These are phyloP conservation scores for Gryon sp. DNA, from an alignment of 1,140 invertebrate species.

Conservation along the genomic window DNA sequence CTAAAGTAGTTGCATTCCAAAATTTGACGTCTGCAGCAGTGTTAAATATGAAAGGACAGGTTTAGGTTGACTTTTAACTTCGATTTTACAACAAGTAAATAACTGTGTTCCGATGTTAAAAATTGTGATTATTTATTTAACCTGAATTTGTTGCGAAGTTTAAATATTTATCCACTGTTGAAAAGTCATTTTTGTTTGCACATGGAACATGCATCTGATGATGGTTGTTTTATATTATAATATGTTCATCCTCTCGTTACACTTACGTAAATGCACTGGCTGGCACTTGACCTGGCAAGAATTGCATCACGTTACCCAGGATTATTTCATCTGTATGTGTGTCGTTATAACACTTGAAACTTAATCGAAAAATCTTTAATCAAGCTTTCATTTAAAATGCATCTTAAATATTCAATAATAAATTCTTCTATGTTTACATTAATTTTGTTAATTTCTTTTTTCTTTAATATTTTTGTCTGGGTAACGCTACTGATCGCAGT, in stretches of 20 bases:
- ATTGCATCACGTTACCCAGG: constrained; percentile 67
- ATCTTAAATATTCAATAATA: no score
- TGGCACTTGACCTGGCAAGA: constrained; percentile 68
- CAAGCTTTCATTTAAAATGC: no score
- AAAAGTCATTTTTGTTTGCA: constrained; percentile 43
- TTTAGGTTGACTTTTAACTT: neutral
- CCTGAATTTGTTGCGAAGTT: neutral
- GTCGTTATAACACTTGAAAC: constrained; percentile 11
- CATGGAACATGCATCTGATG: constrained; percentile 44
- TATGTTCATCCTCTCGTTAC: constrained; percentile 61
- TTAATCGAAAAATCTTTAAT: no score
- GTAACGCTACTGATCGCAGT: constrained; percentile 69
- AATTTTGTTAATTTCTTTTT: constrained; percentile 2
- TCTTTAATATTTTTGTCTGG: constrained; percentile 53
- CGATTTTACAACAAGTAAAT: no score
- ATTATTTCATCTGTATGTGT: constrained; percentile 36
- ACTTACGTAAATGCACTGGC: constrained; percentile 66
- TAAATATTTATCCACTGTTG: neutral
- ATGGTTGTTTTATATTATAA: constrained; percentile 65
- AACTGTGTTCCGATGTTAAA: no score
- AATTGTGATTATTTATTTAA: neutral
- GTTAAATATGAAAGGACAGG: constrained; percentile 15
- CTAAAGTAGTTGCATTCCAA: constrained; percentile 31
- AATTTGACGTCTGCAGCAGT: constrained; percentile 8
- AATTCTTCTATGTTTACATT: neutral